These are phyloP conservation scores for Drosophila arawakana DNA, from an alignment of 1,140 invertebrate species.

Conservation along the genomic window DNA sequence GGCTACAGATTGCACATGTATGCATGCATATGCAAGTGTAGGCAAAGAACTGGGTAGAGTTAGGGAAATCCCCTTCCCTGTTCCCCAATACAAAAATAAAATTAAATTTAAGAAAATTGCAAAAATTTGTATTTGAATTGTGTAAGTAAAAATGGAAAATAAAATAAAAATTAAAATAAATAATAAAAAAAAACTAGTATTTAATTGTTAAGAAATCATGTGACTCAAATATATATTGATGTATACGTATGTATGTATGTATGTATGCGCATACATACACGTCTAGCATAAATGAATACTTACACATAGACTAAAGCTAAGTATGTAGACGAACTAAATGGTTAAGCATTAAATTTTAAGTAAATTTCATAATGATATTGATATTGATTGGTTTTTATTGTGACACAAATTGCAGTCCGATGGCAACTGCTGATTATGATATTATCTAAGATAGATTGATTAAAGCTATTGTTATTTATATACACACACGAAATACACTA, in stretches of 20 bases:
- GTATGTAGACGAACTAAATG: constrained; percentile 9
- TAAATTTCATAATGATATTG: constrained; percentile 43
- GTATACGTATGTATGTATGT: constrained; percentile 15
- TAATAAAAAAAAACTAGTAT: constrained; percentile 15
- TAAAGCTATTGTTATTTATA: constrained; percentile 48
- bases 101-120: too few species aligned
- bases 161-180: constrained; percentile 27
- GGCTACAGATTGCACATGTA: constrained; percentile 3
- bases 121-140: constrained; percentile 11
- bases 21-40: constrained; percentile 19
- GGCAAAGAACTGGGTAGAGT: background rate
- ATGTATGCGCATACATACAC: constrained; percentile 6
- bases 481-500: constrained; percentile 9
- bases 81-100: too few species aligned
- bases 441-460: constrained; percentile 50
- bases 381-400: constrained; percentile 62
- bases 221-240: constrained; percentile 38
- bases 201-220: constrained; percentile 26
- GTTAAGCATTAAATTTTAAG: constrained; percentile 18
- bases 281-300: background rate
- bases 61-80: background rate
- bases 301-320: constrained; percentile 4
- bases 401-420: constrained; percentile 37
- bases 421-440: constrained; percentile 46
- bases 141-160: background rate